Base-by-base conservation (phyloP, 1,140 invertebrate genomes). In the Diploscapter pachys region DNA sequence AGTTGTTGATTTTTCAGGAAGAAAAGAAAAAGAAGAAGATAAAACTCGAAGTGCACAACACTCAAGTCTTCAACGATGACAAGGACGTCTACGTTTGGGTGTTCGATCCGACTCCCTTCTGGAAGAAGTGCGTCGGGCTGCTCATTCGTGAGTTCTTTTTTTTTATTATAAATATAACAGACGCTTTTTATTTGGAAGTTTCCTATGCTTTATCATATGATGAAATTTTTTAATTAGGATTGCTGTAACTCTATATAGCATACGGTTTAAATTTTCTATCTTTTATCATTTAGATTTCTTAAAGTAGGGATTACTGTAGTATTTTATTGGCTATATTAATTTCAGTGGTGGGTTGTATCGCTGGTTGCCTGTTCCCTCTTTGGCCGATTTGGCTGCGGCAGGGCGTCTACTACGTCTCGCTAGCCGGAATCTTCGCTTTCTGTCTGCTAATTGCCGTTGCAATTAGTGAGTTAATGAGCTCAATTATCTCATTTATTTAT, bases 301-400 rank as follows among this genome's bases (percentile, higher is more conserved):
- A 59, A 59, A 59, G 31, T 31, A 59, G 57, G 9, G 57, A 59
- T 59, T 31, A 11, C 9, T 11, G 9, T 59, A 64, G 2, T 55
- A 2, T 75, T 31, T 31, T 31, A 31, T 31, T 31, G 31, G 31
- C 31, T 31, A 31, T 31, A 31, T 31, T 31, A 31, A 5, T 83
- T 87, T 6, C 82, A 88, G 93, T 99, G 48, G 87, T 98, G 67
- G 95, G 92, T 57, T 93, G 93, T 63, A 95, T 98, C 82, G 92
- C 90, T n/a, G 90, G 98, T 54, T 99, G 96, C 88, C 89, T 99
- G 78, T 99, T 98, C 87, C 96, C 96, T n/a, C 86, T 99, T 64
- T 99, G 96, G 96, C 96, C 96, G 5, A 91, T 92, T 66, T 91
- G 91, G 79, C 91, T 99, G 74, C 90, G 94, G 89, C 90, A 95